Base-by-base conservation (phyloP, 2,888 invertebrate species). In the Drosophila prostipennis region DNA sequence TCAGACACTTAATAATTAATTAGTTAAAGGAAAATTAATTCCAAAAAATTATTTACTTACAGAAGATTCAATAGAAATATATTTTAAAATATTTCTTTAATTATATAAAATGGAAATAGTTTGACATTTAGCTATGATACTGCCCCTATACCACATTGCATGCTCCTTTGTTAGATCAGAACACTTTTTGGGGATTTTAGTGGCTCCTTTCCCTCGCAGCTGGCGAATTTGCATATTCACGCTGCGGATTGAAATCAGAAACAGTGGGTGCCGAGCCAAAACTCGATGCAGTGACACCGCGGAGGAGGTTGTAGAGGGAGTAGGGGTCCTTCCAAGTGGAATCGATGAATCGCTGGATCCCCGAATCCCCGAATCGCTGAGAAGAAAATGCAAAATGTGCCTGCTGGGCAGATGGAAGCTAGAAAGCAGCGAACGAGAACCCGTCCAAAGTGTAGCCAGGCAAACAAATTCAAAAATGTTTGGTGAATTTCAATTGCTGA, bases 391-490 rank as follows among this genome's bases (percentile, higher is more conserved):
- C 80, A 86, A 83, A 84, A 86, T 88, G 75, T 88, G 89, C 84
- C 89, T 77, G 84, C 87, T 88, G 84, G 83, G 82, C 88, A 77
- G 16, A 74, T 69, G 26, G 48, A 51, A 49, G 39, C 57, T 42
- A 63, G 60, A 69, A 40, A 60, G 68, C 73, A 53, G 36, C 14
- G 13, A 32, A 19, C 39, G 70, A 70, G 68, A 72, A 72, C 78
- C 74, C 79, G 69, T 65, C 70, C 49, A 52, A 52, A 55, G 56
- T 74, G 69, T 40, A 54, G 57, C 48, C 80, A 74, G 69, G 71
- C 87, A 87, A 89, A 85, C 87, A 89, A 85, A 89, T 84, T 89
- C 87, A 84, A 84, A 85, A 85, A 89, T 84, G 85, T 85, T 89
- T 89, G 89, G 60, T 87, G 89, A 89, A 85, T 85, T 85, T 85